Conservation (phyloP, 2,113 vertebrate genomes). For the Potamarius usumacintae region DNA sequence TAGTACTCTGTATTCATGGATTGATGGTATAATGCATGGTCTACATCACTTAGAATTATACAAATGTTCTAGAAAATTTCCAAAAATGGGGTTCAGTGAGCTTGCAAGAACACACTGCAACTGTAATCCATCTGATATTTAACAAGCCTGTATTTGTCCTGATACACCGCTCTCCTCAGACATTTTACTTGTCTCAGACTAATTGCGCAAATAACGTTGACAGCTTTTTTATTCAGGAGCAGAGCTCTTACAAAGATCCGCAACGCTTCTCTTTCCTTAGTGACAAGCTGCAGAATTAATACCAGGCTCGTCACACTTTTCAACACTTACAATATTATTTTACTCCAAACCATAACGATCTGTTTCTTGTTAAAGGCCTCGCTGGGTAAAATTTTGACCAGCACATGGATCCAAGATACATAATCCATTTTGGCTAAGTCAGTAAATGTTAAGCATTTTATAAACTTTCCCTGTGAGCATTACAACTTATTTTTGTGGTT, state of each 20-base stretch:
- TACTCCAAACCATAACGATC: neutral
- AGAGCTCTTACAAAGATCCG: neutral
- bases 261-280: neutral
- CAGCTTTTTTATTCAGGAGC: neutral
- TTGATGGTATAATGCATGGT: neutral
- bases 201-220: neutral
- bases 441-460: neutral
- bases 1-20: neutral
- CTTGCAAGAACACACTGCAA: neutral
- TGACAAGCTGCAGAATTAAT: neutral
- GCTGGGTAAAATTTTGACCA: neutral
- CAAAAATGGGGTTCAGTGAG: neutral
- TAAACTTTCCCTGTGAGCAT: neutral
- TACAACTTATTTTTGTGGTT: neutral
- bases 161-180: neutral
- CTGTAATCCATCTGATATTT: neutral
- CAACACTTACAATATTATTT: too few relatives aligned
- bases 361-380: neutral
- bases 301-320: too few relatives aligned
- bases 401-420: too few relatives aligned
- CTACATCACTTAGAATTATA: neutral
- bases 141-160: neutral
- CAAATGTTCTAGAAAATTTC: neutral
- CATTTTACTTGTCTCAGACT: neutral
- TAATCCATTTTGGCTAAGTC: neutral